A percentile compares a stretch with the other conserved stretches of the same genome.
Conservation (phyloP, 2,113 vertebrate species). For the Pheucticus melanocephalus region DNA sequence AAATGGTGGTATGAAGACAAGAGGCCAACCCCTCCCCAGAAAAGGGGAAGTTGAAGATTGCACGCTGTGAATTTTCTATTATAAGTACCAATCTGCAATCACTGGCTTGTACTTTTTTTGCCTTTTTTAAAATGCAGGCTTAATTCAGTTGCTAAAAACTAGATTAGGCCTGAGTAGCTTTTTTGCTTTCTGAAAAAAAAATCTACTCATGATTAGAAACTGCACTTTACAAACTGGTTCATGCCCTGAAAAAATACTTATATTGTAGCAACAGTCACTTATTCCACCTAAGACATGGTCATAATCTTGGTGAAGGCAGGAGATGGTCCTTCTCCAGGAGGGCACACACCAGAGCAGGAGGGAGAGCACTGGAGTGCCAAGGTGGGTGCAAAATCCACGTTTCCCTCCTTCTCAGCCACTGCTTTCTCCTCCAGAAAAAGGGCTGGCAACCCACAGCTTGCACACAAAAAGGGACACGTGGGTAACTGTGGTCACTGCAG, state of each 20-base stretch:
- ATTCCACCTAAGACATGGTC: background rate
- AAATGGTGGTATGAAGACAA: background rate
- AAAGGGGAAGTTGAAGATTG: background rate
- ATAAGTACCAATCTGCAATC: background rate
- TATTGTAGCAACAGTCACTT: background rate
- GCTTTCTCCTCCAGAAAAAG: background rate
- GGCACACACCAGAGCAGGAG: accelerated
- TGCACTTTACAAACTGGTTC: background rate
- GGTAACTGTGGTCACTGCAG: accelerated
- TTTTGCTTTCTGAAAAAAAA: background rate
- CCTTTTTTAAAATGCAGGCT: background rate
- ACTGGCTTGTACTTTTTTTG: background rate
- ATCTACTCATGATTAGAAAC: background rate
- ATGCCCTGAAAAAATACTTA: background rate
- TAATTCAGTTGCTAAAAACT: background rate
- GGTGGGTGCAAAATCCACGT: background rate
- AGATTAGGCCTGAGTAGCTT: background rate
- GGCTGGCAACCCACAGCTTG: background rate
- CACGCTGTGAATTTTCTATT: background rate
- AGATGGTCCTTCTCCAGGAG: background rate
- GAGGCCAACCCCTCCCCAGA: background rate
- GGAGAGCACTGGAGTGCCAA: background rate
- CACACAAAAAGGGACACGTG: accelerated
- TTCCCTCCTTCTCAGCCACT: background rate
- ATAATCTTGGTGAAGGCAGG: background rate